A percentile compares a stretch with the other conserved stretches of the same genome.
These are phyloP conservation scores for Hirundo rustica DNA, from an alignment of 2,797 vertebrate species.

Conservation along the genomic window DNA sequence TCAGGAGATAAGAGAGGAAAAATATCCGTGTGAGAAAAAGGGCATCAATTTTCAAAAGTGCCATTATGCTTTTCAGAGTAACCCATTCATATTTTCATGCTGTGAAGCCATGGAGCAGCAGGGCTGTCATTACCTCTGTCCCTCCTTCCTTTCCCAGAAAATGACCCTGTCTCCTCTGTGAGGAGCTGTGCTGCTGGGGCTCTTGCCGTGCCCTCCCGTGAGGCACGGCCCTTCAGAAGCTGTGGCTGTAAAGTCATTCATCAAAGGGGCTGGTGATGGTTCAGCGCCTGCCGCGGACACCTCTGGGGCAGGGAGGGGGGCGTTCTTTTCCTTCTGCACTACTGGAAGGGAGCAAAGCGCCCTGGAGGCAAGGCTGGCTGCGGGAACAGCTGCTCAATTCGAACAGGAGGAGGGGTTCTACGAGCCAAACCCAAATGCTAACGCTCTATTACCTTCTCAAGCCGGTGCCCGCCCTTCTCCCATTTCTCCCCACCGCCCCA, in stretches of 20 bases:
- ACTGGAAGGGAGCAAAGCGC: not conserved
- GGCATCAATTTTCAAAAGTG: not conserved
- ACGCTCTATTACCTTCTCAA: not conserved
- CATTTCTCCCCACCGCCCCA: not conserved
- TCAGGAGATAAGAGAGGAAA: not conserved
- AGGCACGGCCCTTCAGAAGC: not conserved
- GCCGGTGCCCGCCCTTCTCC: not conserved
- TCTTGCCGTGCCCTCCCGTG: fast-evolving
- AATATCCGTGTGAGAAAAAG: not conserved
- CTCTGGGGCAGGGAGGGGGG: fast-evolving
- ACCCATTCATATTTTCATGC: not conserved
- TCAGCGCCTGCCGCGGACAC: fast-evolving
- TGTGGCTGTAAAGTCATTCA: not conserved
- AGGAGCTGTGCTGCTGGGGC: not conserved
- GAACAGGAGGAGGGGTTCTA: not conserved
- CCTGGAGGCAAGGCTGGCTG: not conserved
- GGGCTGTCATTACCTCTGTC: not conserved
- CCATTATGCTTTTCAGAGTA: not conserved
- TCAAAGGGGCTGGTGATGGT: not conserved
- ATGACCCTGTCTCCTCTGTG: not conserved
- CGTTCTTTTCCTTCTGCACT: not conserved
- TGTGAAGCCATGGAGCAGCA: not conserved
- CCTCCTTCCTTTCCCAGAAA: not conserved
- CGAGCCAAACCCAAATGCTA: not conserved
- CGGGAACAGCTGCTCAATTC: not conserved